These are phyloP conservation scores for Odontomachus brunneus DNA, from an alignment of 1,140 invertebrate species.

Conservation along the genomic window DNA sequence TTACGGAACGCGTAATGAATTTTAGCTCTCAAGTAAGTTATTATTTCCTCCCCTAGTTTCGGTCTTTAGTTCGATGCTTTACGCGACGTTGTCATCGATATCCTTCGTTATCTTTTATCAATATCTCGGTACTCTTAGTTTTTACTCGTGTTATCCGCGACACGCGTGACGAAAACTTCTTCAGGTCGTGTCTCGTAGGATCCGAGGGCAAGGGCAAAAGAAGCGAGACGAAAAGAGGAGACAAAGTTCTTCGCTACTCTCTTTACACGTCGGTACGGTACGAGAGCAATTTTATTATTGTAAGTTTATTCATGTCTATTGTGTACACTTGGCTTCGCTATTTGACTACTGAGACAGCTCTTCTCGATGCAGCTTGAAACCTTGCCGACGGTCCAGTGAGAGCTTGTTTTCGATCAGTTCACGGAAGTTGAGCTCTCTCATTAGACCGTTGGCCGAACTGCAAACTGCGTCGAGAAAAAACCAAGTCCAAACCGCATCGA, in stretches of 20 bases:
- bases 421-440: no score
- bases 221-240: neutral
- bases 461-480: no score
- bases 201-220: slow-evolving; percentile 25
- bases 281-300: slow-evolving; percentile 43
- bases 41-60: slow-evolving; percentile 46
- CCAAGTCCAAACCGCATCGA: no score
- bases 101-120: slow-evolving; percentile 65
- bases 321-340: neutral
- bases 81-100: slow-evolving; percentile 42
- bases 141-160: slow-evolving; percentile 45
- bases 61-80: slow-evolving; percentile 45
- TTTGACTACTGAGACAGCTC: no score
- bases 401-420: no score
- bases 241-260: slow-evolving; percentile 26
- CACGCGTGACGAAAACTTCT: slow-evolving; percentile 18
- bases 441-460: no score
- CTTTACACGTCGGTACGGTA: slow-evolving; percentile 46
- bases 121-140: slow-evolving; percentile 62
- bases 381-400: no score
- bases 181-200: slow-evolving; percentile 36
- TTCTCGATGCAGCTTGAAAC: no score
- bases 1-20: slow-evolving; percentile 55
- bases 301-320: slow-evolving; percentile 56
- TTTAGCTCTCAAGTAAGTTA: slow-evolving; percentile 68